Evolutionary conservation across 2,113 vertebrate species (phyloP).

Genomic region (Poeciliopsis occidentalis): DNA sequence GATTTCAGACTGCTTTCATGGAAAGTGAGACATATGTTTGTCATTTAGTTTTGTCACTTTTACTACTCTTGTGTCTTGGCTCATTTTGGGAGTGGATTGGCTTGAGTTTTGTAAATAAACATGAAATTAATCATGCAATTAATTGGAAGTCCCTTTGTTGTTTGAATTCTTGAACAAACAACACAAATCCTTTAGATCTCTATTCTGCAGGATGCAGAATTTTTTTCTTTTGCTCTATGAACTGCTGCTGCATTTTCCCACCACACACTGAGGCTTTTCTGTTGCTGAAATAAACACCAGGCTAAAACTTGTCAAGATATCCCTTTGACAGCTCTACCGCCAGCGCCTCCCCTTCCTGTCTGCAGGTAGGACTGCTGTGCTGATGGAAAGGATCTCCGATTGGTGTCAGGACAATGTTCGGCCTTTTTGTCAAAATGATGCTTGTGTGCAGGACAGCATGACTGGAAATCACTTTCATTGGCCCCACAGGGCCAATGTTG

Average conservation of each 20-base stretch:
- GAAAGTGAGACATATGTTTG: slow-evolving; percentile 25
- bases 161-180: background rate
- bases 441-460: slow-evolving; percentile 46
- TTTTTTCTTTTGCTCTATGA: background rate
- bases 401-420: slow-evolving; percentile 51
- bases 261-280: background rate
- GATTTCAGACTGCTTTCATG: slow-evolving; percentile 27
- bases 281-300: slow-evolving; percentile 3
- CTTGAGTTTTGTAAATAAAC: background rate
- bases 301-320: slow-evolving; percentile 27
- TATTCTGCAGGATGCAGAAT: background rate
- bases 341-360: background rate
- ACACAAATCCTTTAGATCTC: background rate
- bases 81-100: background rate
- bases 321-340: slow-evolving; percentile 19
- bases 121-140: background rate
- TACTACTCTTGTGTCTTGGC: background rate
- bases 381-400: slow-evolving; percentile 20
- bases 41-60: slow-evolving; percentile 1
- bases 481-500: slow-evolving; percentile 21
- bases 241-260: background rate
- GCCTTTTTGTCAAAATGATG: slow-evolving; percentile 64
- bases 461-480: slow-evolving; percentile 35
- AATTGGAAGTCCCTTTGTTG: background rate
- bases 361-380: slow-evolving; percentile 26